phyloP scores from a whole-genome alignment of 2,113 vertebrate species.

The Acanthisitta chloris region DNA sequence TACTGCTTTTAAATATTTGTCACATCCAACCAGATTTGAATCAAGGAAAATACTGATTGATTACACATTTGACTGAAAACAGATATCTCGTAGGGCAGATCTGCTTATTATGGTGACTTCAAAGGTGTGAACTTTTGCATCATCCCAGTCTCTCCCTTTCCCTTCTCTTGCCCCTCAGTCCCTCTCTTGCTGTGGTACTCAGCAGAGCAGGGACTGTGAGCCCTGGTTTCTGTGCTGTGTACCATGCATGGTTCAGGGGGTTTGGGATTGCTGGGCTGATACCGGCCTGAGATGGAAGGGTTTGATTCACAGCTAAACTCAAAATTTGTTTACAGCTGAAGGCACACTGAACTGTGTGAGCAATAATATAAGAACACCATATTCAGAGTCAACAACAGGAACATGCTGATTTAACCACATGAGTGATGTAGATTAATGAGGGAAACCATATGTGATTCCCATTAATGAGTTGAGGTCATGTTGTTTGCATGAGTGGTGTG shows the following conservation, averaged over 20 bases:
- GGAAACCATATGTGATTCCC: neutral
- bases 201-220: accelerated
- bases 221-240: neutral
- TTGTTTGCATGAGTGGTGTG: neutral
- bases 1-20: neutral
- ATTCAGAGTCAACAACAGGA: neutral
- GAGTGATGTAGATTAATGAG: neutral
- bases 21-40: neutral
- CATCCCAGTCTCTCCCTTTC: neutral
- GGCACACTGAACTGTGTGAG: neutral
- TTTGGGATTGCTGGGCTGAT: neutral
- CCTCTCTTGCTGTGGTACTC: neutral
- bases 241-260: neutral
- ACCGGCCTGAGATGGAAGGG: neutral
- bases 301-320: neutral
- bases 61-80: neutral
- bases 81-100: neutral
- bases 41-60: neutral
- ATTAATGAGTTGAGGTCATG: neutral
- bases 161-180: neutral
- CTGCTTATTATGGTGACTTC: neutral
- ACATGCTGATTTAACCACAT: neutral
- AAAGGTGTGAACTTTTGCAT: neutral
- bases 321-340: neutral
- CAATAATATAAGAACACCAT: neutral